Evolutionary conservation across 2,113 vertebrate genomes (phyloP), one percentile per base, ranked within the genome.

Genomic region (Coptodon rendalli): DNA sequence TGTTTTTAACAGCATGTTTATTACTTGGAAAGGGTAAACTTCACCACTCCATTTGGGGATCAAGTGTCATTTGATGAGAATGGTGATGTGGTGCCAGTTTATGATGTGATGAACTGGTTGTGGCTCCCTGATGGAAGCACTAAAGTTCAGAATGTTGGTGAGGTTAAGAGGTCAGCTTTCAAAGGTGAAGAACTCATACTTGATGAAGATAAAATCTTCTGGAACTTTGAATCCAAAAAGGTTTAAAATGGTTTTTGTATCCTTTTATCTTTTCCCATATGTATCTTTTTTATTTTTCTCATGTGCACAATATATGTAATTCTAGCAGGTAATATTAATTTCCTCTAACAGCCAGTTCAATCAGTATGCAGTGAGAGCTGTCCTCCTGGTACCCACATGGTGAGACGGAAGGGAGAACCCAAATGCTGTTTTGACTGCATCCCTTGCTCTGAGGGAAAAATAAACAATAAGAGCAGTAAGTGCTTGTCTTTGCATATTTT

Each of bases 321-420:
- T 68, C 19, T 13, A 13, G 34, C 34, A 66, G 19, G 10, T 22
- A 38, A 66, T 68, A 43, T 68, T 68, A 38, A 13, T n/a, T 86
- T 22, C 4, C 14, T 12, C 3, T 11, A 43, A 24, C 3, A 97
- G 97, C 87, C 88, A 17, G 95, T 89, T 3, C 83, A 61, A 4
- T 97, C 95, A 4, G 86, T 96, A 22, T 96, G 96, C 50, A 96
- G 95, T 59, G 91, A 97, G 22, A 89, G 85, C 27, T 97, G 97
- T 63, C 90, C 57, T 10, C 16, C 5, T 61, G 57, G 57, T 61
- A 34, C 57, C 57, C 57, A 61, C 57, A 19, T 61, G 29, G 16
- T 61, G 16, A 61, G 57, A 61, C 1, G 2, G 9, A 61, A 61
- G 5, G 57, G 57, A 0, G 57, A 61, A 19, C 57, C 57, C 9